A percentile compares a stretch with the other conserved stretches of the same genome.
These are phyloP conservation scores for Heliothis peltigera DNA, from an alignment of 2,888 invertebrate genomes.

Conservation along the genomic window DNA sequence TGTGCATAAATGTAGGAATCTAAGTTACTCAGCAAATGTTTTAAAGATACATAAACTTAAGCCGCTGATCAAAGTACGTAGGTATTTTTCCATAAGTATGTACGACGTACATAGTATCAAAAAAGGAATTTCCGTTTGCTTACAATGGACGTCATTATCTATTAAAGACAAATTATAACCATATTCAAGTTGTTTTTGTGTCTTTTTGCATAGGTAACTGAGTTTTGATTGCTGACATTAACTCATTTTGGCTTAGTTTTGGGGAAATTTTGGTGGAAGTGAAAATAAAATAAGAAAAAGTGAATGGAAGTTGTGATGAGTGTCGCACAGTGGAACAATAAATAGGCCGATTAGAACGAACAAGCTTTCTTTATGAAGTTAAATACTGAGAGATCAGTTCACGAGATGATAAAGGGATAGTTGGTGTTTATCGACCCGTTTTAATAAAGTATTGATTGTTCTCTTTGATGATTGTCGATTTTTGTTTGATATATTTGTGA, in stretches of 20 bases:
- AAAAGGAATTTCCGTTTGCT: constrained; percentile 19
- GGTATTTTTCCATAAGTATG: constrained; percentile 9
- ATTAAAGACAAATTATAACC: not conserved
- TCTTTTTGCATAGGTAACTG: not conserved
- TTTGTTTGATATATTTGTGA: too few relatives aligned
- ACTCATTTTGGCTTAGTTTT: not conserved
- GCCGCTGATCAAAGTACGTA: constrained; percentile 6
- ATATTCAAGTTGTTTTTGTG: constrained; percentile 11
- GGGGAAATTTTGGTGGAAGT: not conserved
- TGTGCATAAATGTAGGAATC: constrained; percentile 7
- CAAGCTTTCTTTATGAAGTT: too few relatives aligned
- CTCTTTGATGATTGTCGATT: too few relatives aligned
- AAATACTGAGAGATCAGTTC: too few relatives aligned
- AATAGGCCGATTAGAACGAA: not conserved
- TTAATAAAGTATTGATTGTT: too few relatives aligned
- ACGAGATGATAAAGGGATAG: too few relatives aligned
- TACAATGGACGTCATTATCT: constrained; percentile 8
- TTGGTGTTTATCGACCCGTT: too few relatives aligned
- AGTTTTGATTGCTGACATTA: not conserved
- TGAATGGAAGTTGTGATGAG: not conserved
- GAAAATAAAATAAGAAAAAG: not conserved
- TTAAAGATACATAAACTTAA: constrained; percentile 1
- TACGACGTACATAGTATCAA: constrained; percentile 1
- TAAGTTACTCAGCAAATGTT: not conserved
- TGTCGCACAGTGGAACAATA: not conserved